Percentiles rank a stretch among this genome's conserved stretches.
phyloP scores from a whole-genome alignment of 2,113 vertebrate genomes.

The Neomonachus schauinslandi region DNA sequence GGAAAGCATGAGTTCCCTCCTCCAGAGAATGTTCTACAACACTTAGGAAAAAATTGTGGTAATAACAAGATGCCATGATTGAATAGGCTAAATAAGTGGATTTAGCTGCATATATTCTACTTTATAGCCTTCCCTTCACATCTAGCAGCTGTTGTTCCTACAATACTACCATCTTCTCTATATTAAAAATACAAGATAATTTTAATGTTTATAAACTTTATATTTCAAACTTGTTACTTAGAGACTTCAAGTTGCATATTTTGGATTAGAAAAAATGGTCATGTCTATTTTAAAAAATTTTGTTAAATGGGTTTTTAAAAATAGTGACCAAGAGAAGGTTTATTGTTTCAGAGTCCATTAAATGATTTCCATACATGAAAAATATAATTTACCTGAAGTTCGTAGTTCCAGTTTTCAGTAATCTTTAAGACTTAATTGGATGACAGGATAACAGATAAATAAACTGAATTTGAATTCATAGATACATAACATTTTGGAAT shows the following conservation, averaged over 20 bases:
- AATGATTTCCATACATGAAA: background rate
- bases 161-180: background rate
- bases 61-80: background rate
- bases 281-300: background rate
- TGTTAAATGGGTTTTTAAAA: background rate
- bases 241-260: conserved; percentile 27
- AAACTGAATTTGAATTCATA: background rate
- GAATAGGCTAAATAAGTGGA: background rate
- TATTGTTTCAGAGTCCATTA: background rate
- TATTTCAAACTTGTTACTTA: conserved; percentile 48
- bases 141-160: background rate
- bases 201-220: background rate
- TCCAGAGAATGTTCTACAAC: conserved; percentile 3
- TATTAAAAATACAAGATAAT: background rate
- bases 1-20: background rate
- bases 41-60: background rate
- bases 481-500: background rate
- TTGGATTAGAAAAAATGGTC: conserved; percentile 24
- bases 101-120: background rate
- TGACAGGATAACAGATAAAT: background rate
- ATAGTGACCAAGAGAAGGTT: background rate
- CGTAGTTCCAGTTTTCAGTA: background rate
- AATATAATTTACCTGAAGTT: background rate
- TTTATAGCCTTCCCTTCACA: background rate
- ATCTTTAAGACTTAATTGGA: background rate